Evolutionary conservation across 2,797 vertebrate genomes (phyloP).

Genomic region (Pangasius sanitwongsei): DNA sequence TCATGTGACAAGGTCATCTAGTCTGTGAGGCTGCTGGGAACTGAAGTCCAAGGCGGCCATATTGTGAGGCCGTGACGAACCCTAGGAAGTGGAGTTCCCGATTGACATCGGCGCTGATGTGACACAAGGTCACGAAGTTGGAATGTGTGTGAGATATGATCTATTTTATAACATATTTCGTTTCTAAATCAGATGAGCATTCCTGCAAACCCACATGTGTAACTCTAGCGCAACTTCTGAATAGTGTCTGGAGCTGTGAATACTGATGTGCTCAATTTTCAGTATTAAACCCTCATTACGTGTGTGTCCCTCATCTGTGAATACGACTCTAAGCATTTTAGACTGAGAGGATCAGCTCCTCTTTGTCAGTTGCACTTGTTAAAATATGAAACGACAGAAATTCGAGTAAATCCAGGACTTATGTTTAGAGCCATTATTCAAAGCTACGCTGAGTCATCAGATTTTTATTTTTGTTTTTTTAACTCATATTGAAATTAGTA

Average conservation of each 20-base stretch:
- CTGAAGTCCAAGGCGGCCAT: background rate
- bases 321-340: background rate
- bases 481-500: background rate
- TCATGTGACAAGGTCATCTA: too few species aligned
- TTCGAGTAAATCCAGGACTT: background rate
- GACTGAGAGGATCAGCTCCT: background rate
- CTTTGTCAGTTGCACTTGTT: background rate
- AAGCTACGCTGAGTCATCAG: background rate
- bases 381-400: background rate
- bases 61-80: background rate
- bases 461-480: background rate
- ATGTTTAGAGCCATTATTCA: background rate
- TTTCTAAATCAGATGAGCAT: background rate
- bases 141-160: background rate
- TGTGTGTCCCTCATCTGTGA: too few species aligned
- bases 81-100: too few species aligned
- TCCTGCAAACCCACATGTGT: background rate
- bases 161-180: background rate
- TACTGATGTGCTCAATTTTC: background rate
- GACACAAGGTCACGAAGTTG: background rate
- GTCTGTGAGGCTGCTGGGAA: too few species aligned
- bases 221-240: background rate
- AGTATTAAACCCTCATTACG: background rate
- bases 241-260: background rate
- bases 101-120: too few species aligned